phyloP scores from a whole-genome alignment of 2,797 vertebrate genomes.

The Artibeus lituratus region DNA sequence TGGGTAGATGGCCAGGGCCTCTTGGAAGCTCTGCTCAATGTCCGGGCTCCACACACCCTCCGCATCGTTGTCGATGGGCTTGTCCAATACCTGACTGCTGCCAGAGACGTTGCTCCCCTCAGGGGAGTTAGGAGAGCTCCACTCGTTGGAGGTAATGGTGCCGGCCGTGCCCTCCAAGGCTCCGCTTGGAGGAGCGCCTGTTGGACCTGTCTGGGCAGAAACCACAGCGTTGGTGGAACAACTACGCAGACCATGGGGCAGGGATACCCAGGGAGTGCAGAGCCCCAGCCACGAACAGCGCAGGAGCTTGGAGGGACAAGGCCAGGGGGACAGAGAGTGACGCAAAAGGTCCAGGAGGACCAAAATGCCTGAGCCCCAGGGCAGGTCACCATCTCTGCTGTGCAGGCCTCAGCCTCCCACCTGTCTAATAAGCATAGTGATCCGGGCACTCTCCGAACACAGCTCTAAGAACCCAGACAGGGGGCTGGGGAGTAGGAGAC shows the following conservation, averaged over 20 bases:
- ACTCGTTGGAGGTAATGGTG: slow-evolving; percentile 97
- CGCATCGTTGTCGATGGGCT: slow-evolving; percentile 94
- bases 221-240: background rate
- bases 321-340: background rate
- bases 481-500: background rate
- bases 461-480: background rate
- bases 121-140: slow-evolving; percentile 95
- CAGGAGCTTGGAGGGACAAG: background rate
- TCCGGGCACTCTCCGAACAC: background rate
- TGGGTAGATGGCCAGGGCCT: slow-evolving; percentile 96
- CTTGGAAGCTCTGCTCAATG: slow-evolving; percentile 98
- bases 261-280: accelerated
- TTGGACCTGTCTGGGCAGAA: slow-evolving; percentile 71
- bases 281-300: background rate
- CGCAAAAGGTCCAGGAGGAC: background rate
- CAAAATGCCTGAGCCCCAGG: background rate
- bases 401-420: background rate
- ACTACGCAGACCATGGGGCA: accelerated
- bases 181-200: slow-evolving; percentile 78
- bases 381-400: background rate
- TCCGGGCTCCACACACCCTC: slow-evolving; percentile 97
- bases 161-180: slow-evolving; percentile 84
- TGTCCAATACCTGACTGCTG: slow-evolving; percentile 91
- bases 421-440: too few relatives aligned
- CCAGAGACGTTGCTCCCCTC: slow-evolving; percentile 94